Base-by-base conservation (phyloP, 1,140 invertebrate genomes). In the Metaphire vulgaris region DNA sequence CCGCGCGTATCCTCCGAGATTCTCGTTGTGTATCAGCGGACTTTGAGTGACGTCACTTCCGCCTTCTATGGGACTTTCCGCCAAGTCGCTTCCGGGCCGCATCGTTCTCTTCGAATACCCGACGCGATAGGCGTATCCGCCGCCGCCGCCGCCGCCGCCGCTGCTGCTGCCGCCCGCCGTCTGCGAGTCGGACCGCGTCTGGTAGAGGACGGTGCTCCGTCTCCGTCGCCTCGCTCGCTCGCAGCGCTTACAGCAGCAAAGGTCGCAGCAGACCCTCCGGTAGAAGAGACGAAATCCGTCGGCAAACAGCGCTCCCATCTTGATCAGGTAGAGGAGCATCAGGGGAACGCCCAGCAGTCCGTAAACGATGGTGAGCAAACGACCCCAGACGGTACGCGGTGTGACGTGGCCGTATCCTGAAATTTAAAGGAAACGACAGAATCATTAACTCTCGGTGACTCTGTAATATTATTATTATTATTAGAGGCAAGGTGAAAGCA, bases 341-440 rank as follows among this genome's bases (percentile, higher is more conserved):
- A 96, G 83, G 1, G 94, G 94, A 34, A 95, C 92, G 0, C 94
- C 96, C 75, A 97, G 86, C 80, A 90, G 87, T 0, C 94, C 93
- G 84, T 96, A 96, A 14, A 94, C 86, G 79, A 96, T 94, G 0
- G 93, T 94, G 0, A 92, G 90, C 30, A 93, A 88, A 83, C 93
- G 91, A 1, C 94, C 94, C 16, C 91, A 86, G 75, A 89, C 89
- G 0, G 92, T 95, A 12, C 93, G 94, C 0, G 96, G 95, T 16
- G 93, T 93, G 78, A 97, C 93, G 83, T 98, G 95, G 69, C 96
- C 96, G 86, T 98, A 98, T 75, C 95, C 95, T 95, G n/a, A n/a
- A n/a, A n/a, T n/a, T n/a, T n/a, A n/a, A n/a, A n/a, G n/a, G n/a
- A n/a, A n/a, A n/a, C n/a, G n/a, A n/a, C n/a, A n/a, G n/a, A n/a